phyloP scores from a whole-genome alignment of 1,140 invertebrate species.

The Ericerus pela region DNA sequence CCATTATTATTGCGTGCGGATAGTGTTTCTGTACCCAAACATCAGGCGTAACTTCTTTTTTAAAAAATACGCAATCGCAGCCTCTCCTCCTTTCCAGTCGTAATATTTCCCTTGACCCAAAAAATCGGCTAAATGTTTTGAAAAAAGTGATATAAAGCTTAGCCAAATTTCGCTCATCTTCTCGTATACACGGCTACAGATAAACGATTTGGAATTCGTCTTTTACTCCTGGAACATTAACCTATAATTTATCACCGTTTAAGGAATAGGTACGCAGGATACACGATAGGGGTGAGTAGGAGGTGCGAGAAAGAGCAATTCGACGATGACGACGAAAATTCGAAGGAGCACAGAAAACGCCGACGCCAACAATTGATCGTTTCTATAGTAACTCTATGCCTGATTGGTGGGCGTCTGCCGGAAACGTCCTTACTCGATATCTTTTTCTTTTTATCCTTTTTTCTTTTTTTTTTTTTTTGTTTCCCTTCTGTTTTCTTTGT shows the following conservation, averaged over 20 bases:
- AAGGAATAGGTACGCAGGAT: not conserved
- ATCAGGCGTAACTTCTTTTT: too few relatives aligned
- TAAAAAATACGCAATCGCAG: too few relatives aligned
- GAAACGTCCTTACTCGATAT: conserved; percentile 3
- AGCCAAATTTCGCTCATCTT: too few relatives aligned
- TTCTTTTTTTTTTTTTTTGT: too few relatives aligned
- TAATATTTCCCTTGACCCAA: too few relatives aligned
- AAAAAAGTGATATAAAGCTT: too few relatives aligned
- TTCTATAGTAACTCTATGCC: not conserved
- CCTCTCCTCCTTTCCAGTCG: too few relatives aligned
- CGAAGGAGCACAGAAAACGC: conserved; percentile 1
- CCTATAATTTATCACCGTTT: conserved; percentile 7
- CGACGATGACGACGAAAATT: not conserved
- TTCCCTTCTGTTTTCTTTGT: too few relatives aligned
- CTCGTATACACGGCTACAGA: too few relatives aligned
- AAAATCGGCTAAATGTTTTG: too few relatives aligned
- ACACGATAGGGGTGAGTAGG: not conserved
- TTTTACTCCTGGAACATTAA: not conserved
- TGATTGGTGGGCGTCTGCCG: conserved; percentile 9
- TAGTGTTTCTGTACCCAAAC: too few relatives aligned
- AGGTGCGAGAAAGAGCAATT: not conserved
- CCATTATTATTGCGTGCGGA: too few relatives aligned
- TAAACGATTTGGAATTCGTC: not conserved
- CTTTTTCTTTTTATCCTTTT: conserved; percentile 2
- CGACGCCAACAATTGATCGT: conserved; percentile 5